phyloP scores from a whole-genome alignment of 2,797 vertebrate species.

The Ctenopoma multispine region DNA sequence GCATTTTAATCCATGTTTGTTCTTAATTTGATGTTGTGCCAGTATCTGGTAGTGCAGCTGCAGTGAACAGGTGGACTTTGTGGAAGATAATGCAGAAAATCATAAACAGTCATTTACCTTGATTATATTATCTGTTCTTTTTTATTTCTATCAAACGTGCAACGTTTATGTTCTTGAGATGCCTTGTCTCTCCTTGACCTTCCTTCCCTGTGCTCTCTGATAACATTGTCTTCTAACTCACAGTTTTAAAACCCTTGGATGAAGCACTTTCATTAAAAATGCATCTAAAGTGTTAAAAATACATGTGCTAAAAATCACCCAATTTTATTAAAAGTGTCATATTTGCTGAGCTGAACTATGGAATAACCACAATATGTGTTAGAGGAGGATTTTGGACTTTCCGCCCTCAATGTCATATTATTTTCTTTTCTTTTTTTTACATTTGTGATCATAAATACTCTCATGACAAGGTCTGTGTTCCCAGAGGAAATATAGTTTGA shows the following conservation, averaged over 20 bases:
- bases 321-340: slow-evolving; percentile 1
- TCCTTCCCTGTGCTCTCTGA: background rate
- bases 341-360: slow-evolving; percentile 5
- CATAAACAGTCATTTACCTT: slow-evolving; percentile 9
- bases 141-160: slow-evolving; percentile 24
- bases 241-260: slow-evolving; percentile 1
- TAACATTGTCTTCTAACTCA: slow-evolving; percentile 4
- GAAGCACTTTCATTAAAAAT: slow-evolving; percentile 30
- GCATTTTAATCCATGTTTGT: slow-evolving; percentile 33
- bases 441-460: slow-evolving; percentile 6
- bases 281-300: slow-evolving; percentile 27
- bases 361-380: slow-evolving; percentile 2
- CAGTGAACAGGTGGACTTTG: slow-evolving; percentile 3
- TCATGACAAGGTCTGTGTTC: background rate
- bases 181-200: background rate
- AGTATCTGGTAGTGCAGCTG: slow-evolving; percentile 25
- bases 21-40: slow-evolving; percentile 38
- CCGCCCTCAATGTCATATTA: slow-evolving; percentile 8
- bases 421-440: slow-evolving; percentile 19
- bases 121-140: slow-evolving; percentile 15
- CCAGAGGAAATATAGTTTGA: background rate
- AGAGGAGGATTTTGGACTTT: background rate
- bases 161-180: slow-evolving; percentile 3
- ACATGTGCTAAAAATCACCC: background rate
- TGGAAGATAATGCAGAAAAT: background rate